A percentile compares a stretch with the other conserved stretches of the same genome.
These are phyloP conservation scores for Corythaeola cristata DNA, from an alignment of 2,113 vertebrate genomes.

Conservation along the genomic window DNA sequence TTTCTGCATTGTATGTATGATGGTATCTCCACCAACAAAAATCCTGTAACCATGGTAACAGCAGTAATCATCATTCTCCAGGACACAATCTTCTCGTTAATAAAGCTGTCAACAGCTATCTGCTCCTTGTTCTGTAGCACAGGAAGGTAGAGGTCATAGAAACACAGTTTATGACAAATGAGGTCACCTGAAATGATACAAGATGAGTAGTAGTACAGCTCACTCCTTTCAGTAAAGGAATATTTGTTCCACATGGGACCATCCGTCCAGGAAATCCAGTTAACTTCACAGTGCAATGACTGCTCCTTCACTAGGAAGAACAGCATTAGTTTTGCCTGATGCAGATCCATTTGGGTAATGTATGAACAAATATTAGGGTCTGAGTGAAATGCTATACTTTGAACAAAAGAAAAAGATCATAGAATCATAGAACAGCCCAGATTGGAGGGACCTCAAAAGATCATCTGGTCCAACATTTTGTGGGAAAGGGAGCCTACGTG, in stretches of 20 bases:
- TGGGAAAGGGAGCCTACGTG: neutral
- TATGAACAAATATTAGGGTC: neutral
- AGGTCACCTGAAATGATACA: neutral
- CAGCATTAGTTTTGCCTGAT: neutral
- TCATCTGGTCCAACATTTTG: neutral
- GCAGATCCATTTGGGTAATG: neutral
- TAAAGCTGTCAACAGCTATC: neutral
- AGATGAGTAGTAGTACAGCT: neutral
- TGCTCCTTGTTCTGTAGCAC: neutral
- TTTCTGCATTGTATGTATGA: neutral
- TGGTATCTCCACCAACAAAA: neutral
- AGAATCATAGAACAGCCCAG: neutral
- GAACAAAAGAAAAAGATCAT: neutral
- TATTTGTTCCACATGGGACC: neutral
- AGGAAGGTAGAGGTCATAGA: conserved; percentile 5
- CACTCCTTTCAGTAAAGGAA: neutral
- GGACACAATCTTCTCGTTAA: neutral
- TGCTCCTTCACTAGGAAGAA: neutral
- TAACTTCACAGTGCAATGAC: neutral
- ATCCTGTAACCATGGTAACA: neutral
- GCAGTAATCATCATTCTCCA: neutral
- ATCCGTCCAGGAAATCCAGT: neutral
- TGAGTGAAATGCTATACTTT: neutral
- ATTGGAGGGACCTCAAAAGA: neutral
- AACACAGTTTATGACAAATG: neutral